Percentiles rank a stretch among this genome's conserved stretches.
Conservation (phyloP, 1,140 invertebrate species). For the Drosophila neocordata region DNA sequence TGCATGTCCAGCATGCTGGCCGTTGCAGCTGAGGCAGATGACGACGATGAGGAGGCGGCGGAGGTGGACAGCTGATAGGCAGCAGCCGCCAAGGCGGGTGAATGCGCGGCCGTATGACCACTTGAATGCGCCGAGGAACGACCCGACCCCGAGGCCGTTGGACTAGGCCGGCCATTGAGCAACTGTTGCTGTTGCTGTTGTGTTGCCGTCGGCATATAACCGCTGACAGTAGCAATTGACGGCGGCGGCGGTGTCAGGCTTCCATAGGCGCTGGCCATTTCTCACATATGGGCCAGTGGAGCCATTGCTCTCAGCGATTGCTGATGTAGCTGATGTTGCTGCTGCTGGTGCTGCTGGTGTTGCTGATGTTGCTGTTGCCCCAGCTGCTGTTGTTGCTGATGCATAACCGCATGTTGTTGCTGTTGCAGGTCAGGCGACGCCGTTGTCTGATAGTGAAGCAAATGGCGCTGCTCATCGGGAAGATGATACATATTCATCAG, state of each 20-base stretch:
- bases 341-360: slow-evolving; percentile 73
- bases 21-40: slow-evolving; percentile 37
- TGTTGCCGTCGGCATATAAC: slow-evolving; percentile 49
- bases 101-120: slow-evolving; percentile 72
- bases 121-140: slow-evolving; percentile 79
- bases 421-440: slow-evolving; percentile 80
- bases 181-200: slow-evolving; percentile 58
- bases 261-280: slow-evolving; percentile 82
- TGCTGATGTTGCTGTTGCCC: slow-evolving; percentile 83
- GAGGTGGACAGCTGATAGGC: slow-evolving; percentile 60
- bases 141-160: slow-evolving; percentile 73
- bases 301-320: slow-evolving; percentile 87
- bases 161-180: slow-evolving; percentile 67
- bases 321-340: slow-evolving; percentile 83
- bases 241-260: slow-evolving; percentile 58
- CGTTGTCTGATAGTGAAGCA: slow-evolving; percentile 79
- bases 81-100: slow-evolving; percentile 75
- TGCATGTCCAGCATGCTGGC: slow-evolving; percentile 79
- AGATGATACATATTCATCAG: slow-evolving; percentile 87
- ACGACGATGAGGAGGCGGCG: slow-evolving; percentile 30
- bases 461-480: slow-evolving; percentile 83
- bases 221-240: slow-evolving; percentile 26
- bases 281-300: slow-evolving; percentile 91
- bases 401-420: slow-evolving; percentile 82
- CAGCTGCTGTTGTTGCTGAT: slow-evolving; percentile 79